Percentiles rank a stretch among this genome's conserved stretches.
These are phyloP conservation scores for Diadema setosum DNA, from an alignment of 35 echinoderm and acorn worm species.

Conservation along the genomic window DNA sequence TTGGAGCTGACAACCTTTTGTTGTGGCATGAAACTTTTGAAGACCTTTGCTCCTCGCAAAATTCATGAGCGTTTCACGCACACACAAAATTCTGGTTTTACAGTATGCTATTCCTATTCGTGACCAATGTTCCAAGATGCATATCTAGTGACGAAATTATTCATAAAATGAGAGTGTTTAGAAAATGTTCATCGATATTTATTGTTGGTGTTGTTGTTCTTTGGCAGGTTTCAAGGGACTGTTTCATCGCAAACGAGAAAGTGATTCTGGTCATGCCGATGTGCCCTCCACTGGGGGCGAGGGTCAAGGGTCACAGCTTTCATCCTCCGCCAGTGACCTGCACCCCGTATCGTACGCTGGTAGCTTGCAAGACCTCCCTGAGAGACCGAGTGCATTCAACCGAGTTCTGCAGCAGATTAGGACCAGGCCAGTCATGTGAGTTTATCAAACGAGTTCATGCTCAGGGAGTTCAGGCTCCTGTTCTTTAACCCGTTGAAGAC, in stretches of 20 bases:
- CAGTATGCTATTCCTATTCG: no score
- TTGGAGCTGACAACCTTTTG: no score
- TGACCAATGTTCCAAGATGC: no score
- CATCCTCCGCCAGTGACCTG: constrained; percentile 8
- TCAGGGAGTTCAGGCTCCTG: no score
- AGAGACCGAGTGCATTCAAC: constrained; percentile 90
- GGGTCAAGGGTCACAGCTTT: background rate
- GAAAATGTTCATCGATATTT: background rate
- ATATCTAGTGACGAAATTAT: no score
- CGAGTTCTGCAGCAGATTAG: constrained; percentile 92
- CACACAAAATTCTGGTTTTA: no score
- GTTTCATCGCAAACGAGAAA: constrained; percentile 80
- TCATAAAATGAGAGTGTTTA: no score
- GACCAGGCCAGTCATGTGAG: constrained; percentile 70
- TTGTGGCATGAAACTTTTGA: no score
- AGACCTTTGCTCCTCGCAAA: no score
- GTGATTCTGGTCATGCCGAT: constrained; percentile 41
- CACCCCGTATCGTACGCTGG: constrained; percentile 92
- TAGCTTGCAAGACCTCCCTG: constrained; percentile 72
- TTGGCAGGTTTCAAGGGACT: constrained; percentile 83
- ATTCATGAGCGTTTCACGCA: no score
- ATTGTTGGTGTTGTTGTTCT: background rate
- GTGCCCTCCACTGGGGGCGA: constrained; percentile 36
- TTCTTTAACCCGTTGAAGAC: no score
- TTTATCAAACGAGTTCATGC: no score